These are phyloP conservation scores for Neogobius melanostomus DNA, from an alignment of 2,113 vertebrate genomes.

Conservation along the genomic window DNA sequence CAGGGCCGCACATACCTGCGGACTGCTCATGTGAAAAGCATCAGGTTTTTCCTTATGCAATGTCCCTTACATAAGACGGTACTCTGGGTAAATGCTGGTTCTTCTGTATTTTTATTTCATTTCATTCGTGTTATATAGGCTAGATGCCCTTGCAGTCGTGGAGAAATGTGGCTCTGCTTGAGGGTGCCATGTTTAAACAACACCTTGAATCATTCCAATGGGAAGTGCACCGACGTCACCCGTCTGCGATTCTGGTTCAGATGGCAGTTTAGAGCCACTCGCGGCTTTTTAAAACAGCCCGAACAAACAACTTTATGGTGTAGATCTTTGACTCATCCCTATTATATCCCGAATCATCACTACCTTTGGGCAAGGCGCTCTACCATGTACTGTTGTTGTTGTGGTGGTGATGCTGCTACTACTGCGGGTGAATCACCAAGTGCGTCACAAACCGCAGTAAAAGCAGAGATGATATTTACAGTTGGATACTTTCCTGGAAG, in stretches of 20 bases:
- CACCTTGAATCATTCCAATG: constrained; percentile 29
- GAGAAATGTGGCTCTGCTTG: too few species aligned
- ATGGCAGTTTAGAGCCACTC: constrained; percentile 16
- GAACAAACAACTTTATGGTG: background rate
- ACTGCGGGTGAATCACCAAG: constrained; percentile 15
- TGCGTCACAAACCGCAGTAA: constrained; percentile 12
- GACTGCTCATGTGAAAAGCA: constrained; percentile 41
- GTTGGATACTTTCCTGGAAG: background rate
- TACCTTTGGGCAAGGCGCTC: constrained; percentile 14
- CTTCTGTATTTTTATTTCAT: background rate
- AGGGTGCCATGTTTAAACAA: constrained; percentile 15
- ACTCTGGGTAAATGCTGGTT: constrained; percentile 23
- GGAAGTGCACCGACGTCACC: constrained; percentile 31
- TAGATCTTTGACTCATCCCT: constrained; percentile 25
- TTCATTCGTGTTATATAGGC: too few species aligned
- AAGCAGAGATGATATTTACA: constrained; percentile 14
- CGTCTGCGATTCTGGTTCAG: constrained; percentile 17
- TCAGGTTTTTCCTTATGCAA: constrained; percentile 58
- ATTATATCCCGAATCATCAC: background rate
- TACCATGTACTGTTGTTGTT: background rate
- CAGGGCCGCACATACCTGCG: constrained; percentile 52
- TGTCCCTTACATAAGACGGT: constrained; percentile 52
- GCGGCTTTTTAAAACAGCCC: constrained; percentile 3
- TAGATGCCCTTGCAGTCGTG: too few species aligned
- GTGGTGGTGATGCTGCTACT: background rate